phyloP scores from a whole-genome alignment of 2,797 vertebrate species.

The Sardinella longiceps region DNA sequence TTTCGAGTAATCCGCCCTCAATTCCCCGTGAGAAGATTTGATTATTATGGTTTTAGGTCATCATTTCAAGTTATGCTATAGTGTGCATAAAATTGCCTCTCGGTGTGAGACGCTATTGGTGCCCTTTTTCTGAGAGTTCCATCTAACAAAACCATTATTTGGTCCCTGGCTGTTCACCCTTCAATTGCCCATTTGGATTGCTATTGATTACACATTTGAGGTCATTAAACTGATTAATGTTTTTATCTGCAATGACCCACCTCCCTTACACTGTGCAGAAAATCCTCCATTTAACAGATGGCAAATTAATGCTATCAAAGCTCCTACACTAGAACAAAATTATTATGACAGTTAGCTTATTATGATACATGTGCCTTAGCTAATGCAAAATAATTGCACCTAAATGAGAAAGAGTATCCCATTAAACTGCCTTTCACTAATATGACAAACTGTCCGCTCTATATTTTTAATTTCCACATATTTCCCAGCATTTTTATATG shows the following conservation, averaged over 20 bases:
- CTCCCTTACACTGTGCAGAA: not conserved
- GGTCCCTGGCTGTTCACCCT: not conserved
- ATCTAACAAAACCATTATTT: slow-evolving; percentile 20
- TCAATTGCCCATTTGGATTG: slow-evolving; percentile 28
- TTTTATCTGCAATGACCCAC: slow-evolving; percentile 19
- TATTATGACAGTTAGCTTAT: slow-evolving; percentile 50
- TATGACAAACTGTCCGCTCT: not conserved
- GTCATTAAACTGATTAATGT: slow-evolving; percentile 43
- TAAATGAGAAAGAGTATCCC: slow-evolving; percentile 35
- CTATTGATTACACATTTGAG: slow-evolving; percentile 47
- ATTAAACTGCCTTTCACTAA: not conserved
- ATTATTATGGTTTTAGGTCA: slow-evolving; percentile 5
- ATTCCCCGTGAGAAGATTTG: not conserved
- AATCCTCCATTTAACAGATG: slow-evolving; percentile 51
- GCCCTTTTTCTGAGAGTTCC: not conserved
- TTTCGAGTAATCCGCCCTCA: not conserved
- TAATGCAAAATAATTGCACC: slow-evolving; percentile 48
- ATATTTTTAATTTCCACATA: not conserved
- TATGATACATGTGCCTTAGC: slow-evolving; percentile 52
- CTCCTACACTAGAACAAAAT: slow-evolving; percentile 37
- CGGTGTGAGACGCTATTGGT: not conserved
- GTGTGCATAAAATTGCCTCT: slow-evolving; percentile 11
- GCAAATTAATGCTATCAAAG: slow-evolving; percentile 52
- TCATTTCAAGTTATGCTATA: slow-evolving; percentile 22
- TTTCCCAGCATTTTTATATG: not conserved